Percentiles rank a stretch among this genome's conserved stretches.
Conservation (phyloP, 2,113 vertebrate species). For the Heterochromis multidens region DNA sequence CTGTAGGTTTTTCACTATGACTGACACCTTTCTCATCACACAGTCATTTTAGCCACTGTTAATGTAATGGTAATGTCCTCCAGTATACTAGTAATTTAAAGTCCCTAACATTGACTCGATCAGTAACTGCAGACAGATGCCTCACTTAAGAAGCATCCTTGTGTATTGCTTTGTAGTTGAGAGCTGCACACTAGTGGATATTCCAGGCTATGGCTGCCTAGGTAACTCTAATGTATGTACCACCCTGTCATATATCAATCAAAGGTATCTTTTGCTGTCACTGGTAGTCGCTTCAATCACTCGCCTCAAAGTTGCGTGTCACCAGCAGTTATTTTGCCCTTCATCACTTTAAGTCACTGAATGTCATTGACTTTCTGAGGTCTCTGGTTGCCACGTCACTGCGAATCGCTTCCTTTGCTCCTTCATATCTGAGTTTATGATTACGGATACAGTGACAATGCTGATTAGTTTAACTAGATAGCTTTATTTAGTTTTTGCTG, state of each 20-base stretch:
- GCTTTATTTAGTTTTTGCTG: neutral
- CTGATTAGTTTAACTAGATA: neutral
- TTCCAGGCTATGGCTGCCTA: neutral
- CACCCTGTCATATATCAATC: neutral
- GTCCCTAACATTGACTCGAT: neutral
- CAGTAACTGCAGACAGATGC: neutral
- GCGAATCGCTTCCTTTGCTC: neutral
- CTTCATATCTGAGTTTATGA: no score
- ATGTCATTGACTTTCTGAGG: neutral
- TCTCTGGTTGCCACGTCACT: fast-evolving
- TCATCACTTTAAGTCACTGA: neutral
- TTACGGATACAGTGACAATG: fast-evolving
- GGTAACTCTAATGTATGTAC: neutral
- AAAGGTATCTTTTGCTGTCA: neutral
- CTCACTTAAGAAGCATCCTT: fast-evolving
- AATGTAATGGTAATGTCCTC: no score
- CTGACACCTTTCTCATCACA: neutral
- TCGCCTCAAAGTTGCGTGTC: no score
- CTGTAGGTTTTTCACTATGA: neutral
- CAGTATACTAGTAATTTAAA: neutral
- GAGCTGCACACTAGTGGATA: neutral
- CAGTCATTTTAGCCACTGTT: no score
- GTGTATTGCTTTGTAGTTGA: neutral
- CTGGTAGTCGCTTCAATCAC: no score
- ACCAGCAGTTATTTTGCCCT: neutral